Evolutionary conservation across 2,797 vertebrate species (phyloP).

Genomic region (Gadopsis marmoratus): DNA sequence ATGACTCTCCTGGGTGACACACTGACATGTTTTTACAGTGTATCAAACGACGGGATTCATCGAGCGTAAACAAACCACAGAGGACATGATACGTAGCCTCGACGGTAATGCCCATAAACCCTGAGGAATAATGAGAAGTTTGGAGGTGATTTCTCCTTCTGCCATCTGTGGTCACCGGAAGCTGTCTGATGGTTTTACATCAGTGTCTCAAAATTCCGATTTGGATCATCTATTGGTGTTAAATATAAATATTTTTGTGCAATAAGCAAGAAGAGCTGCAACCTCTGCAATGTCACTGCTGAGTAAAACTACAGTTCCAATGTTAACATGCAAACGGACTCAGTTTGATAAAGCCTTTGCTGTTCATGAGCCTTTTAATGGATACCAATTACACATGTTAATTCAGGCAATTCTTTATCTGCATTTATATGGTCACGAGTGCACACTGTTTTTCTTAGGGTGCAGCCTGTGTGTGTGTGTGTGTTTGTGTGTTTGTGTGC

Average conservation of each 20-base stretch:
- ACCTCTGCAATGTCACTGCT: not conserved
- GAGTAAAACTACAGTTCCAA: not conserved
- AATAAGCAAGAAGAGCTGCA: not conserved
- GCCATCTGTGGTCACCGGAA: not conserved
- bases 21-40: not conserved
- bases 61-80: not conserved
- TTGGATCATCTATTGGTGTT: not conserved
- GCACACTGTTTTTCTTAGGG: not conserved
- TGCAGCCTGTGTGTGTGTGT: not conserved
- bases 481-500: not conserved
- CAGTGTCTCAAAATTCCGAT: not conserved
- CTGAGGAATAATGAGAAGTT: not conserved
- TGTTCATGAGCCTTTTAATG: conserved; percentile 57
- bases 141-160: not conserved
- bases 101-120: not conserved
- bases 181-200: no score
- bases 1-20: not conserved
- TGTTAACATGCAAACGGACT: conserved; percentile 27
- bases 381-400: conserved; percentile 63
- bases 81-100: not conserved
- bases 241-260: not conserved
- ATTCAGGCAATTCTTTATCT: conserved; percentile 59
- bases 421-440: conserved; percentile 27
- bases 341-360: conserved; percentile 19
- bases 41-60: not conserved